Evolutionary conservation across 37 sponge, comb jelly and placozoan species (phyloP), one percentile per base, ranked within the genome.

Genomic region (Oopsacas minuta): DNA sequence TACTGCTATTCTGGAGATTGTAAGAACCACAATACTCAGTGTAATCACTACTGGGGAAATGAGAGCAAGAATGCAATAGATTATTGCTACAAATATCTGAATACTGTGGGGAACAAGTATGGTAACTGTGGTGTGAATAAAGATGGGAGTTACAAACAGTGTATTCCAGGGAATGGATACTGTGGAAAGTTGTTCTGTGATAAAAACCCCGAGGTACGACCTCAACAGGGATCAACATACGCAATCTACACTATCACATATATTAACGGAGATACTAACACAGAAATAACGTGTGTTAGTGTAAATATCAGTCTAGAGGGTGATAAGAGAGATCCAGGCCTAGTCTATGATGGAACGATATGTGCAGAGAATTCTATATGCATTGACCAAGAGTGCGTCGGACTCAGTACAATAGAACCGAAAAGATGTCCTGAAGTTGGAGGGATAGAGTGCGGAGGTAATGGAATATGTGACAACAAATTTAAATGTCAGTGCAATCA

Each of bases 1-100:
- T 82, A 82, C 28, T 82, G 83, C 42, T 82, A 82, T 28, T 39
- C 23, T 5, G 83, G 83, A 15, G 36, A 39, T 23, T 82, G 83
- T 17, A 12, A 25, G 42, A 82, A 7, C 39, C 39, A 22, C 42
- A 82, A 5, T 23, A 28, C 7, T 5, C 83, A 82, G 42, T 82
- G 83, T 17, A 12, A 28, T 22, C n/a, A 37, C 39, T 82, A 39
- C 39, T 82, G 83, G 83, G 83, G 83, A 82, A 25, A 5, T 36
- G 42, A 15, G 39, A 82, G 83, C 36, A 39, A 23, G 7, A 22
- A 15, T 15, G 83, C 83, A 5, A 5, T 23, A 17, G 23, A 22
- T 28, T 39, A 23, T 39, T 82, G 83, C 83, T 82, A 39, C 23
- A 5, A 82, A 39, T 25, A 37, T n/a, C 42, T 30, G 42, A 82